Evolutionary conservation across 2,797 vertebrate species (phyloP), one percentile per base, ranked within the genome.

Genomic region (Huso huso): DNA sequence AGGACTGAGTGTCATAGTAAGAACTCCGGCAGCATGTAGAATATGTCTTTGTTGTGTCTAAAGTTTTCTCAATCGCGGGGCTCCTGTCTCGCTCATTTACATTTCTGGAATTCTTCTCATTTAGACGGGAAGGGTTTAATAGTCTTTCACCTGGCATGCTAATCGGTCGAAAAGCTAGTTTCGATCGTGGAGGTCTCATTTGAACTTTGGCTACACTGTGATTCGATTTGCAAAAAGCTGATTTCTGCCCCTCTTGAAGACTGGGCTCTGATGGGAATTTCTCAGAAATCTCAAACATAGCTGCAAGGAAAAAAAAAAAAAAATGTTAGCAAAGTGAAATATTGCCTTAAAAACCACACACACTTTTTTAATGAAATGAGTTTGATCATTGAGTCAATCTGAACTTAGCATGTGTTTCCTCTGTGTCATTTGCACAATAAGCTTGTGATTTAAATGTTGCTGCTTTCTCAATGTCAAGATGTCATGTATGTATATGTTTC

Each of bases 81-180:
- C 83, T 89, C 12, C 71, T 85, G 10, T 75, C 86, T 66, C 80
- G 75, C 13, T 84, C 83, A 6, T 74, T 75, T 68, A 69, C 70
- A 76, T 92, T 93, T 77, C 79, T 86, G 50, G 83, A 86, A 69
- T 90, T 93, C 49, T 82, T 92, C 77, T 96, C 91, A 49, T 91
- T 89, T 48, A 90, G 76, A 62, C 82, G 72, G 68, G 81, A 82
- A 0, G 82, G 72, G 75, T 75, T 81, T 63, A 85, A 81, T 4
- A 87, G 71, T 55, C 82, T 77, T 5, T 94, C 92, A 0, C 91
- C 83, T 1, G 96, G 95, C 77, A 96, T 71, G 84, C 96, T 99
- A 55, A 86, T 70, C 0, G 96, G 96, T 61, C 95, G 93, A 63
- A 85, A 81, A 1, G 70, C 65, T 37, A 88, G 63, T 71, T 91